Evolutionary conservation across 2,797 vertebrate genomes (phyloP).

Genomic region (Loriculus beryllinus): DNA sequence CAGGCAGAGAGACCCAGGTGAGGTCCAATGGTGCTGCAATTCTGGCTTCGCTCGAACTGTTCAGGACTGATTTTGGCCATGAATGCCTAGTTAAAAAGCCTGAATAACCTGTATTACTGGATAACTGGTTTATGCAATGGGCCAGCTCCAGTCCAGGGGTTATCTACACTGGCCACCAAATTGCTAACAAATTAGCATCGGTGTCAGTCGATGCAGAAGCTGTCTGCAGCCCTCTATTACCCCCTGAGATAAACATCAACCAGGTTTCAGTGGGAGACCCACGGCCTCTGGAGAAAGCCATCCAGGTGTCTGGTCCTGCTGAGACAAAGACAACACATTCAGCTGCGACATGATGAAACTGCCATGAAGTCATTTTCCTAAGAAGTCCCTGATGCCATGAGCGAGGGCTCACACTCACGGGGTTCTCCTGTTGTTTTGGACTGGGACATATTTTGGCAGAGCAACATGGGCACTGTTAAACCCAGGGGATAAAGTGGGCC

Average conservation of each 20-base stretch:
- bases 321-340: background rate
- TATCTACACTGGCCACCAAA: slow-evolving; percentile 18
- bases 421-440: background rate
- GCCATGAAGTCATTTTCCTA: slow-evolving; percentile 21
- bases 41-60: background rate
- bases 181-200: background rate
- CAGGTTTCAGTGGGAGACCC: background rate
- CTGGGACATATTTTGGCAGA: background rate
- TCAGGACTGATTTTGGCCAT: slow-evolving; percentile 16
- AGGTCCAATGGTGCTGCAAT: background rate
- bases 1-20: background rate
- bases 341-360: background rate
- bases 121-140: slow-evolving; percentile 4
- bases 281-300: background rate
- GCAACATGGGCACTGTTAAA: background rate
- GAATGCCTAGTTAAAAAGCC: background rate
- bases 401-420: background rate
- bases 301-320: background rate
- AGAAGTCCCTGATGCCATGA: background rate
- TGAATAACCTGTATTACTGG: background rate
- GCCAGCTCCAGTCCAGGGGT: background rate
- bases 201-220: background rate
- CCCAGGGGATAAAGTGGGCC: background rate
- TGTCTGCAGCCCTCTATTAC: background rate
- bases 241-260: background rate